These are phyloP conservation scores for Clivina fossor DNA, from an alignment of 2,888 invertebrate genomes.

Conservation along the genomic window DNA sequence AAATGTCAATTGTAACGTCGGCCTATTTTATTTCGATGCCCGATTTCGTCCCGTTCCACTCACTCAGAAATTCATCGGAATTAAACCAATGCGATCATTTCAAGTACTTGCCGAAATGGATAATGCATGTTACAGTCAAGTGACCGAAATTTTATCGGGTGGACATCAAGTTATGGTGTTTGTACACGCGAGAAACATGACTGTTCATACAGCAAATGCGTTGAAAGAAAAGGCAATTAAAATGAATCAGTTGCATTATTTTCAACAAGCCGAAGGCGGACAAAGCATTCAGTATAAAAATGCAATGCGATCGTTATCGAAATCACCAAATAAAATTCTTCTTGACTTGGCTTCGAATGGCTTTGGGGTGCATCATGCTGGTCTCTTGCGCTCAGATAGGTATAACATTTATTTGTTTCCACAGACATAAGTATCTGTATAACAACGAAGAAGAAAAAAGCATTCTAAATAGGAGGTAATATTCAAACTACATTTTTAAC, in stretches of 20 bases:
- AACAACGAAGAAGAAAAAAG: not conserved
- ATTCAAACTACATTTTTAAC: no score
- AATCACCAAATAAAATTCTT: conserved; percentile 79
- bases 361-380: conserved; percentile 95
- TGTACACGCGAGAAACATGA: conserved; percentile 97
- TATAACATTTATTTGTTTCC: conserved; percentile 46
- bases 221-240: conserved; percentile 80
- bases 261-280: conserved; percentile 65
- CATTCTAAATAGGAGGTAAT: no score
- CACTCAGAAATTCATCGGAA: conserved; percentile 86
- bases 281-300: conserved; percentile 67
- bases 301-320: conserved; percentile 69
- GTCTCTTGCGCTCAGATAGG: conserved; percentile 87
- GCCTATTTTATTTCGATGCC: conserved; percentile 92
- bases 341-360: conserved; percentile 84
- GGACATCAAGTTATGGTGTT: conserved; percentile 98
- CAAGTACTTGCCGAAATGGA: conserved; percentile 77
- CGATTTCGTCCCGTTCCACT: conserved; percentile 95
- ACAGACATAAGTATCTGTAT: conserved; percentile 1
- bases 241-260: conserved; percentile 69
- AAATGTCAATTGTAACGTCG: conserved; percentile 87
- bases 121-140: conserved; percentile 90
- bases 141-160: conserved; percentile 75
- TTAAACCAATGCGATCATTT: conserved; percentile 63
- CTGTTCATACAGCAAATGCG: conserved; percentile 82